Evolutionary conservation across 2,113 vertebrate species (phyloP).

Genomic region (Gopherus flavomarginatus): DNA sequence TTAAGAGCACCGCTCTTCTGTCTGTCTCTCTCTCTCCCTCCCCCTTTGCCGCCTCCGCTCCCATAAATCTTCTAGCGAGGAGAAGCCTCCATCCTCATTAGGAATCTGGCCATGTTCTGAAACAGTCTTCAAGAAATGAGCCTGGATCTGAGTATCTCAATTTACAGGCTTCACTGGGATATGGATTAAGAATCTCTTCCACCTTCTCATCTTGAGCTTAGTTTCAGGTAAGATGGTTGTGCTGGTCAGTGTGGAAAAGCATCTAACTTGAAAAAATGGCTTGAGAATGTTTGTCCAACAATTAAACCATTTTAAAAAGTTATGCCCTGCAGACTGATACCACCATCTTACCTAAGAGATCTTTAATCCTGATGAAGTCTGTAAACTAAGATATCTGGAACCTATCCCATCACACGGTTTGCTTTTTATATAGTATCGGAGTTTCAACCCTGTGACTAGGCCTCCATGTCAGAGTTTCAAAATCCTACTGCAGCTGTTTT

Average conservation of each 20-base stretch:
- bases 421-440: neutral
- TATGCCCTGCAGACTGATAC: fast-evolving
- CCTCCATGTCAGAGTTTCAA: neutral
- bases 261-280: fast-evolving
- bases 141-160: neutral
- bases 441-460: neutral
- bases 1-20: fast-evolving
- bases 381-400: neutral
- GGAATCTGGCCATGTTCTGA: conserved; percentile 46
- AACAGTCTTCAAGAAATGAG: neutral
- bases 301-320: fast-evolving
- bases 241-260: fast-evolving
- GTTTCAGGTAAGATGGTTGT: neutral
- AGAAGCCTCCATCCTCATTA: neutral
- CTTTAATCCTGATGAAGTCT: fast-evolving
- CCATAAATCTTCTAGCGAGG: neutral
- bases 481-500: fast-evolving
- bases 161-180: neutral
- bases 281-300: fast-evolving
- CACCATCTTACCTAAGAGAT: fast-evolving
- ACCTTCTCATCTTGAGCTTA: fast-evolving
- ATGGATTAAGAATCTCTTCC: neutral
- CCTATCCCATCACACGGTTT: neutral
- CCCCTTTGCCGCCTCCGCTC: too few relatives aligned
- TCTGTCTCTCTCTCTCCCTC: too few relatives aligned